phyloP scores from a whole-genome alignment of 1,140 invertebrate species.

The Carcinoscorpius rotundicauda region DNA sequence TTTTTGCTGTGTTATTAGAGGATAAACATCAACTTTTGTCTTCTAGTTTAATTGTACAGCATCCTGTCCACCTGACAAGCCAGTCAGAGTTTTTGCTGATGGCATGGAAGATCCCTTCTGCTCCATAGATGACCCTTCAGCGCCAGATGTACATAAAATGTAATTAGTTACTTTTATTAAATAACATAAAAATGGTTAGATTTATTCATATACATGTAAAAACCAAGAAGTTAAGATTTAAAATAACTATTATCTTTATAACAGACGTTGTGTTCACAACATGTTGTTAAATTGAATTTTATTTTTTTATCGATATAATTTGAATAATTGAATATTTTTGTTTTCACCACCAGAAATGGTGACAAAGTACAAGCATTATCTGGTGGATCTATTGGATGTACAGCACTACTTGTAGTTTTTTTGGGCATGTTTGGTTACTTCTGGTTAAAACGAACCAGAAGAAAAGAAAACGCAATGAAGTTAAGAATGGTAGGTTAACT shows the following conservation, averaged over 20 bases:
- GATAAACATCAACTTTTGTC: slow-evolving; percentile 16
- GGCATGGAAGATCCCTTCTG: slow-evolving; percentile 62
- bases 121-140: slow-evolving; percentile 42
- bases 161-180: neutral
- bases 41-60: slow-evolving; percentile 72
- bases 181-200: no score
- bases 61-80: slow-evolving; percentile 61
- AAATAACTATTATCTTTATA: no score
- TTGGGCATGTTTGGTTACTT: slow-evolving; percentile 49
- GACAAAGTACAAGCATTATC: slow-evolving; percentile 49
- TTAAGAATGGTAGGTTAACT: slow-evolving; percentile 56
- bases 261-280: no score
- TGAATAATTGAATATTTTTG: neutral
- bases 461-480: slow-evolving; percentile 80
- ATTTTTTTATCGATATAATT: no score
- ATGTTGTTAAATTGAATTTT: no score
- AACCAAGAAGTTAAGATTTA: no score
- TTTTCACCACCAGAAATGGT: slow-evolving; percentile 15
- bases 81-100: slow-evolving; percentile 60
- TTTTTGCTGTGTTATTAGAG: no score
- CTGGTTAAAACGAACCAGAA: slow-evolving; percentile 56
- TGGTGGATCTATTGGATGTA: slow-evolving; percentile 45
- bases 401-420: slow-evolving; percentile 50
- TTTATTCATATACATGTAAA: no score
- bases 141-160: slow-evolving; percentile 24